These are phyloP conservation scores for Zele albiditarsus DNA, from an alignment of 2,888 invertebrate species.

Conservation along the genomic window DNA sequence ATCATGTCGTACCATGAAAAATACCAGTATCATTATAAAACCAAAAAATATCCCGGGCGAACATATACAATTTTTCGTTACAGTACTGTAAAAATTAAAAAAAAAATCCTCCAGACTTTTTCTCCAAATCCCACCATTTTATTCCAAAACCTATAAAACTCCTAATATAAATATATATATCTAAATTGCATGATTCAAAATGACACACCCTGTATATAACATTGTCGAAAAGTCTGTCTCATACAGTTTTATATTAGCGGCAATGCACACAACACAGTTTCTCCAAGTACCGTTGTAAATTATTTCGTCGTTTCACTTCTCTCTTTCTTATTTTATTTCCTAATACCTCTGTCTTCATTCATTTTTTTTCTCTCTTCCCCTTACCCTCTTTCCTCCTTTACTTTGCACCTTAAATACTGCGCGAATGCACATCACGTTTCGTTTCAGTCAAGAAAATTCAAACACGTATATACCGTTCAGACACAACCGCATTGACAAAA, in stretches of 20 bases:
- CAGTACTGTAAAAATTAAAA: no score
- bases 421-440: constrained; percentile 3
- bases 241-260: not conserved
- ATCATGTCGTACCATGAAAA: no score
- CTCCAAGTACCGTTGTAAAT: constrained; percentile 46
- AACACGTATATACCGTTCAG: not conserved
- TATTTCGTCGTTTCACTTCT: not conserved
- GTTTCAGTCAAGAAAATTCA: not conserved
- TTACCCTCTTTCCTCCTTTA: constrained; percentile 16
- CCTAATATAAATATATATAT: no score
- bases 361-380: constrained; percentile 5
- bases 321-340: not conserved
- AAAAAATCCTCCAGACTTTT: no score
- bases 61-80: no score
- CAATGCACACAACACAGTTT: not conserved
- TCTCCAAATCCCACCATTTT: no score
- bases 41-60: no score
- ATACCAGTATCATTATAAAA: no score
- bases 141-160: no score
- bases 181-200: no score
- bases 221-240: not conserved
- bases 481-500: constrained; percentile 9
- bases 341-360: not conserved
- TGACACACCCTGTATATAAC: not conserved
- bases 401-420: not conserved